phyloP scores from a whole-genome alignment of 23 tunicate species.

The Styela clava region DNA sequence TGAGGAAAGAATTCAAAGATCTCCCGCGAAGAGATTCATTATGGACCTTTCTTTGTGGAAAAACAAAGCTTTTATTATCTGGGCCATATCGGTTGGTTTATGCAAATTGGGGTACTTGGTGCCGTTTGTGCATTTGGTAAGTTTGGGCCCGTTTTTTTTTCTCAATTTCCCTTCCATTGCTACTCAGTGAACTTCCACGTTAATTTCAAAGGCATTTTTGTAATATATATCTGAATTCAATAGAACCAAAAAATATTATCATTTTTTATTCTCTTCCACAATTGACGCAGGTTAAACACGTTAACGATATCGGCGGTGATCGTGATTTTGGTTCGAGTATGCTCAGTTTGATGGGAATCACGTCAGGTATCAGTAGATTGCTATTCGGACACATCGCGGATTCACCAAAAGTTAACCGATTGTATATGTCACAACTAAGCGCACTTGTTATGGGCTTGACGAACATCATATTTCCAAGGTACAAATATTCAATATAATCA shows the following conservation, averaged over 20 bases:
- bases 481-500: background rate
- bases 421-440: constrained; percentile 58
- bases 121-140: constrained; percentile 89
- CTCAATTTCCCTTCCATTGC: background rate
- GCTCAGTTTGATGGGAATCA: constrained; percentile 68
- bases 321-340: constrained; percentile 49
- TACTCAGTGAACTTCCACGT: background rate
- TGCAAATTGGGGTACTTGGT: constrained; percentile 80
- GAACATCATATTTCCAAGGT: constrained; percentile 54
- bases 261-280: too few species aligned
- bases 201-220: background rate
- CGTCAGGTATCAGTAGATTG: constrained; percentile 60
- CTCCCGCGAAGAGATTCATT: constrained; percentile 66
- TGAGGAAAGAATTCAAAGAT: constrained; percentile 39
- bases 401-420: constrained; percentile 58
- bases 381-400: constrained; percentile 70
- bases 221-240: background rate
- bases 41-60: constrained; percentile 83
- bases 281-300: constrained; percentile 37
- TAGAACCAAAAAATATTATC: too few species aligned
- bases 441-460: constrained; percentile 60
- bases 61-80: constrained; percentile 86
- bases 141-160: background rate
- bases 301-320: constrained; percentile 20
- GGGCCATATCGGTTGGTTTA: constrained; percentile 75